Conservation (phyloP, 2,888 invertebrate genomes). For the Noctua janthina region DNA sequence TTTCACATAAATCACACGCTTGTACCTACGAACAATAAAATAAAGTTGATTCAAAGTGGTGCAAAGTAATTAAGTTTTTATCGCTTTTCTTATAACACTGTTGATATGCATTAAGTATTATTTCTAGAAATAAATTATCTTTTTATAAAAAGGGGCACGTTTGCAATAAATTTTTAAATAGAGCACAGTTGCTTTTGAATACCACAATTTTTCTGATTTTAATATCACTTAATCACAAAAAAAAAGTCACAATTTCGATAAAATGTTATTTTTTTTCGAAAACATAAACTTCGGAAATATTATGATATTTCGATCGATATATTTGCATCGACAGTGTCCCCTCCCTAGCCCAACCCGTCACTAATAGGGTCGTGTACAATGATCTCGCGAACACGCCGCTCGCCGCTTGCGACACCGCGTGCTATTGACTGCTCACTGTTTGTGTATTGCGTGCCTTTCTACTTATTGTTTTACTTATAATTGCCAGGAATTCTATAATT, state of each 20-base stretch:
- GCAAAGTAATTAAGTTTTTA: neutral
- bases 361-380: constrained; percentile 85
- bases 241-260: neutral
- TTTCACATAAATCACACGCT: constrained; percentile 32
- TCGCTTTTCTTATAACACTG: constrained; percentile 1
- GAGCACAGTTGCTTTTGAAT: neutral
- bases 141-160: neutral
- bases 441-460: constrained; percentile 25
- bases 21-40: constrained; percentile 25
- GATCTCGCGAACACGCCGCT: constrained; percentile 78
- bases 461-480: constrained; percentile 27
- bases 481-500: neutral
- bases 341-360: constrained; percentile 74
- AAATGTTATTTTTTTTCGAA: neutral
- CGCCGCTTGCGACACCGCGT: constrained; percentile 74
- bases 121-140: neutral
- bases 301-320: constrained; percentile 53
- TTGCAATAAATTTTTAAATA: neutral
- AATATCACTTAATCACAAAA: neutral
- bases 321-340: constrained; percentile 44
- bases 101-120: neutral
- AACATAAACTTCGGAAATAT: neutral
- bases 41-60: constrained; percentile 11
- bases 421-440: constrained; percentile 64
- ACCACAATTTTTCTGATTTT: neutral